These are phyloP conservation scores for Prolemur simus DNA, from an alignment of 2,113 vertebrate species.

Conservation along the genomic window DNA sequence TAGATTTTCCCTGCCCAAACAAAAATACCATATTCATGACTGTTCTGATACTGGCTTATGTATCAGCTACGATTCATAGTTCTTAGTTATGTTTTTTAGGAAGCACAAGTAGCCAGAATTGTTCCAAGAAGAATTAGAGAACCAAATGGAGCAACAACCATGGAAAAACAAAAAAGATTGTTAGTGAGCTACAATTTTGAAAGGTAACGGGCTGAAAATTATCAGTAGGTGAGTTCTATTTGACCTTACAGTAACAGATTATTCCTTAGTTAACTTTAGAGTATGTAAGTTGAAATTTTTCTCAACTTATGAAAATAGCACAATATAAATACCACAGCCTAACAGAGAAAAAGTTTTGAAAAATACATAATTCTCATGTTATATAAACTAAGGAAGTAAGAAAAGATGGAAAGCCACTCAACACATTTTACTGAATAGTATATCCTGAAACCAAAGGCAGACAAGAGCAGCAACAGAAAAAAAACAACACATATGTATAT, in stretches of 20 bases:
- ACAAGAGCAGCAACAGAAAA: not conserved
- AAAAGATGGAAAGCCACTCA: not conserved
- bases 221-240: not conserved
- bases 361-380: constrained; percentile 13
- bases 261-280: not conserved
- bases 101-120: not conserved
- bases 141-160: not conserved
- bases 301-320: not conserved
- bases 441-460: constrained; percentile 24
- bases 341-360: not conserved
- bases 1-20: not conserved
- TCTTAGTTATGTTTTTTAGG: not conserved
- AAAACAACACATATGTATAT: not conserved
- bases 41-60: not conserved
- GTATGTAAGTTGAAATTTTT: not conserved
- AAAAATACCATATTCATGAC: not conserved
- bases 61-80: not conserved
- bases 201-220: not conserved
- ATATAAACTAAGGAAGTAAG: not conserved
- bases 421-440: not conserved
- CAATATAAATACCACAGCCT: not conserved
- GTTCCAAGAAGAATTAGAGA: not conserved
- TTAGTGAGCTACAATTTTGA: constrained; percentile 1
- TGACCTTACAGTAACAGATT: not conserved
- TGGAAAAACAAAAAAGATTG: not conserved